Evolutionary conservation across 2,888 invertebrate genomes (phyloP).

Genomic region (Standfussiana lucernea): DNA sequence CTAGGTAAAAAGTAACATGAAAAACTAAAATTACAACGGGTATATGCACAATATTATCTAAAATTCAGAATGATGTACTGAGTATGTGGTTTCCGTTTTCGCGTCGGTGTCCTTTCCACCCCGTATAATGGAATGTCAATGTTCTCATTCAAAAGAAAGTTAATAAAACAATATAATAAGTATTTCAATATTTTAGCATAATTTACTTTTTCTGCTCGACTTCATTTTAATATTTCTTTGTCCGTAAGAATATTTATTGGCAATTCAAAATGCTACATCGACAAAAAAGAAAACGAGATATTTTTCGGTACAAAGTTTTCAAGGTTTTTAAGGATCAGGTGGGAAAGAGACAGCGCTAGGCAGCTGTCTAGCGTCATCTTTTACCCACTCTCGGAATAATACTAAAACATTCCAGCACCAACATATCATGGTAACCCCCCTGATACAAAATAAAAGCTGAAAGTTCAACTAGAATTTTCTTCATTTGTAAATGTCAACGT

Average conservation of each 20-base stretch:
- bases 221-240: conserved; percentile 26
- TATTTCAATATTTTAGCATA: not conserved
- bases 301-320: not conserved
- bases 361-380: too few relatives aligned
- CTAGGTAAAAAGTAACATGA: too few relatives aligned
- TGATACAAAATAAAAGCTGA: not conserved
- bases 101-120: too few relatives aligned
- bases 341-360: too few relatives aligned
- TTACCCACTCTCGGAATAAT: too few relatives aligned
- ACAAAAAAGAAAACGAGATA: not conserved
- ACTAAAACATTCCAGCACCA: too few relatives aligned
- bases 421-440: too few relatives aligned
- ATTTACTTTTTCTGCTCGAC: not conserved
- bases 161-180: not conserved
- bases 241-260: not conserved
- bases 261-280: not conserved
- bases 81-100: too few relatives aligned
- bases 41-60: too few relatives aligned
- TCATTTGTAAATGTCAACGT: conserved; percentile 47
- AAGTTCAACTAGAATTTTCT: not conserved
- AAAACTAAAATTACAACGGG: too few relatives aligned
- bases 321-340: not conserved
- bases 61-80: too few relatives aligned
- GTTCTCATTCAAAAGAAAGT: not conserved
- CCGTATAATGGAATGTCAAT: too few relatives aligned